A percentile compares a stretch with the other conserved stretches of the same genome.
Conservation (phyloP, 2,888 invertebrate species). For the Imbricaverruca yamaguchii region DNA sequence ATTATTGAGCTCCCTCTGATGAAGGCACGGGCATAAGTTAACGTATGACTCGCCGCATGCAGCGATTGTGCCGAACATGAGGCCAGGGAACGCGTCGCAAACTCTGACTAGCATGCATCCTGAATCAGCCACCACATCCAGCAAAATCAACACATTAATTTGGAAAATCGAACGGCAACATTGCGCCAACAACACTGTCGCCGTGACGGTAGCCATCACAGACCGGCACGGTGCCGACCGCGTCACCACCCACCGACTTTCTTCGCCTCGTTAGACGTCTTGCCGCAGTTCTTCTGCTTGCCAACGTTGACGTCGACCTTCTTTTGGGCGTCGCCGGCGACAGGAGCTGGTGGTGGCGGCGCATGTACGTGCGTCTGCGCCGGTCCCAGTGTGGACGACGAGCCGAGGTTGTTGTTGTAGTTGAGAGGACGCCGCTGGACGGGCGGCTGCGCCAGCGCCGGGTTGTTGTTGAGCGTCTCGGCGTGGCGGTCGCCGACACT, state of each 20-base stretch:
- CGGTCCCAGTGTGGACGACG: conserved; percentile 25
- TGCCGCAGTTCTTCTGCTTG: conserved; percentile 18
- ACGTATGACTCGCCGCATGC: too few species aligned
- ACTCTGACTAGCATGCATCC: too few species aligned
- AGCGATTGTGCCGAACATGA: too few species aligned
- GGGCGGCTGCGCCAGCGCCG: conserved; percentile 14
- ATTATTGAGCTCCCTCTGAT: too few species aligned
- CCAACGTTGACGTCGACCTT: conserved; percentile 19
- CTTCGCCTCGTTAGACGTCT: conserved; percentile 2
- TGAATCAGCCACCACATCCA: too few species aligned
- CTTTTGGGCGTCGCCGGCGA: conserved; percentile 5
- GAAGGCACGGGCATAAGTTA: too few species aligned
- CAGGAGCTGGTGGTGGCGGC: not conserved
- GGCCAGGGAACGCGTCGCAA: too few species aligned
- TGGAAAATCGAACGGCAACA: too few species aligned
- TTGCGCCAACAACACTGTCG: not conserved
- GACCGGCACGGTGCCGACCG: too few species aligned
- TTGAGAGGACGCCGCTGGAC: conserved; percentile 36
- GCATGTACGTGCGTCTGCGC: conserved; percentile 12
- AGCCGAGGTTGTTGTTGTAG: conserved; percentile 37
- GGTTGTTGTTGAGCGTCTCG: conserved; percentile 23
- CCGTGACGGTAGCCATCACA: not conserved
- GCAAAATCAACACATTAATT: too few species aligned
- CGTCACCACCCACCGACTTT: not conserved
- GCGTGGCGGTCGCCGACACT: too few species aligned